Percentiles rank a stretch among this genome's conserved stretches.
Evolutionary conservation across 2,113 vertebrate species (phyloP).

Genomic region (Oryzias celebensis): DNA sequence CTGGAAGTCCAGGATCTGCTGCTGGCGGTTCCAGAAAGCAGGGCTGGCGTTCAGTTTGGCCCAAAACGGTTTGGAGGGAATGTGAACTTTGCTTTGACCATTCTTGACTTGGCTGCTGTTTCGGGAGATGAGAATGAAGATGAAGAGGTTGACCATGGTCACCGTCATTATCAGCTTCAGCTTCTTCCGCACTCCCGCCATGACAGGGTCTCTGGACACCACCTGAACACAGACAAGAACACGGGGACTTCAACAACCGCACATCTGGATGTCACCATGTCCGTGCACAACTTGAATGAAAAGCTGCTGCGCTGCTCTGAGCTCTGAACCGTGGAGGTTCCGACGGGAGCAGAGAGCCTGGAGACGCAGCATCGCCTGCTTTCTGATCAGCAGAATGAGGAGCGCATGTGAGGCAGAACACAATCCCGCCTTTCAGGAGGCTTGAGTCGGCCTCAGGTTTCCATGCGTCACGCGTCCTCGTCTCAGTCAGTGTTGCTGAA

Average conservation of each 20-base stretch:
- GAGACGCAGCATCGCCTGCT: neutral
- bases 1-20: constrained; percentile 74
- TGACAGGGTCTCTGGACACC: constrained; percentile 44
- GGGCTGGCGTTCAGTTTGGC: constrained; percentile 39
- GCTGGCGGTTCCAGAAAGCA: constrained; percentile 83
- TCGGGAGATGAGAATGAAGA: constrained; percentile 74
- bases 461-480: constrained; percentile 1
- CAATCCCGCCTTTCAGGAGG: constrained; percentile 39
- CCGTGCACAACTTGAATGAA: no score
- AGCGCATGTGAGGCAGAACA: constrained; percentile 5
- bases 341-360: neutral
- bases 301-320: no score
- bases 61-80: constrained; percentile 73
- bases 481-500: no score
- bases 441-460: constrained; percentile 20
- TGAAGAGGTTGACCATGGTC: constrained; percentile 73
- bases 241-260: neutral
- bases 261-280: no score
- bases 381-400: neutral
- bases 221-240: constrained; percentile 46
- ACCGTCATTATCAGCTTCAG: constrained; percentile 69
- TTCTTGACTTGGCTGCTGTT: constrained; percentile 59
- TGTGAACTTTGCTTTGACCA: constrained; percentile 30
- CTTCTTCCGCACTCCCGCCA: constrained; percentile 67
- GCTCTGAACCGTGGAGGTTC: no score